phyloP scores from a whole-genome alignment of 2,888 invertebrate species.

The Drosophila formosana region DNA sequence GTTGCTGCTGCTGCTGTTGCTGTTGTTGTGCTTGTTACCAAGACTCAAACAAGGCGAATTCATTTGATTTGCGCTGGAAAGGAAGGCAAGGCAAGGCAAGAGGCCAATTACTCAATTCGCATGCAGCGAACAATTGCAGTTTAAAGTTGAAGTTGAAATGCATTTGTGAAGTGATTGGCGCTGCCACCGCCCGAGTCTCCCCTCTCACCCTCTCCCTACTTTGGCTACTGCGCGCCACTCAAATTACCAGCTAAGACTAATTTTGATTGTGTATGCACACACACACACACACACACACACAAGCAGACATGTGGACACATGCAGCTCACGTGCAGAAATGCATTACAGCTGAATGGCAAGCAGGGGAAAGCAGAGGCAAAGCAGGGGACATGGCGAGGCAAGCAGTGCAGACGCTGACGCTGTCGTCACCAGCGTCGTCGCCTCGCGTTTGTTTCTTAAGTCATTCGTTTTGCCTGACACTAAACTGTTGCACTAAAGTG shows the following conservation, averaged over 20 bases:
- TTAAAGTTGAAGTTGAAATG: conserved; percentile 68
- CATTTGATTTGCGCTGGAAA: conserved; percentile 36
- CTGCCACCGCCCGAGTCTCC: conserved; percentile 51
- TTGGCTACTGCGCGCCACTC: conserved; percentile 54
- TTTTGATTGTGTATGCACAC: conserved; percentile 57
- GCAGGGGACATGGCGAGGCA: conserved; percentile 2
- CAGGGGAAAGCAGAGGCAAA: not conserved
- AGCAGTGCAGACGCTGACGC: conserved; percentile 53
- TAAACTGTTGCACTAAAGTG: conserved; percentile 76
- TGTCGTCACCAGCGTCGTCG: conserved; percentile 61
- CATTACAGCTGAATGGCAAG: conserved; percentile 6
- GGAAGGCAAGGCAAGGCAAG: conserved; percentile 31
- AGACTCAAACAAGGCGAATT: conserved; percentile 48
- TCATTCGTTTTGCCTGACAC: conserved; percentile 76
- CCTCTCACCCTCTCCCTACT: not conserved
- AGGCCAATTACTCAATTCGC: conserved; percentile 74
- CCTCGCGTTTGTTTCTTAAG: conserved; percentile 78
- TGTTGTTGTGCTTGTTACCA: conserved; percentile 34
- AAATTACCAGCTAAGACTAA: conserved; percentile 63
- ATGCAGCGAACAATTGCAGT: conserved; percentile 70
- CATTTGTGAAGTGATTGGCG: conserved; percentile 53
- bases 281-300: conserved; percentile 37
- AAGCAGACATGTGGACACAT: conserved; percentile 27
- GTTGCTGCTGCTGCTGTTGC: conserved; percentile 15
- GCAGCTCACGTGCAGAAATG: conserved; percentile 45